A percentile compares a stretch with the other conserved stretches of the same genome.
These are phyloP conservation scores for Drosophila melanosoma DNA, from an alignment of 2,888 invertebrate species.

Conservation along the genomic window DNA sequence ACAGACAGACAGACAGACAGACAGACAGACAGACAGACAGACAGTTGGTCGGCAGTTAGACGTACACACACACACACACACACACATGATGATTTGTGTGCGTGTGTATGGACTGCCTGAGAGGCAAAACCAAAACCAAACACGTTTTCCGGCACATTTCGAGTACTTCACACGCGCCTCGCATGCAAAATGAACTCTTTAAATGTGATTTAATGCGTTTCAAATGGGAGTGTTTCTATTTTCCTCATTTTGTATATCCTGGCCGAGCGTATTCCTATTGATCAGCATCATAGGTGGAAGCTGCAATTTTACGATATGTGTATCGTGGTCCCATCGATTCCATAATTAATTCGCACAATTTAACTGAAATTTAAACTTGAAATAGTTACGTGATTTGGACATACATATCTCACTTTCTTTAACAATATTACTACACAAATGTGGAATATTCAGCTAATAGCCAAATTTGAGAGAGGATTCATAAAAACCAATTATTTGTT, in stretches of 20 bases:
- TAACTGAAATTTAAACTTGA: no score
- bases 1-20: constrained; percentile 15
- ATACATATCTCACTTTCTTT: no score
- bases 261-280: constrained; percentile 15
- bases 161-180: constrained; percentile 59
- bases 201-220: constrained; percentile 59
- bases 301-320: background rate
- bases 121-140: constrained; percentile 50
- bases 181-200: constrained; percentile 75
- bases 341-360: background rate
- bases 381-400: no score
- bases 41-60: constrained; percentile 12
- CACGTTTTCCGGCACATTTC: constrained; percentile 50
- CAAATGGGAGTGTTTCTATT: background rate
- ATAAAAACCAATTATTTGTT: no score
- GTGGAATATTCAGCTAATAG: no score
- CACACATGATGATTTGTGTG: constrained; percentile 19
- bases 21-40: constrained; percentile 14
- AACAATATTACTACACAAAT: no score
- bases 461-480: no score
- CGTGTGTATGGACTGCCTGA: constrained; percentile 26
- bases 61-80: constrained; percentile 13
- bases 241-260: background rate
- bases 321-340: background rate
- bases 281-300: constrained; percentile 1